Evolutionary conservation across 2,113 vertebrate genomes (phyloP), one percentile per base, ranked within the genome.

Genomic region (Pseudorectes ferrugineus): DNA sequence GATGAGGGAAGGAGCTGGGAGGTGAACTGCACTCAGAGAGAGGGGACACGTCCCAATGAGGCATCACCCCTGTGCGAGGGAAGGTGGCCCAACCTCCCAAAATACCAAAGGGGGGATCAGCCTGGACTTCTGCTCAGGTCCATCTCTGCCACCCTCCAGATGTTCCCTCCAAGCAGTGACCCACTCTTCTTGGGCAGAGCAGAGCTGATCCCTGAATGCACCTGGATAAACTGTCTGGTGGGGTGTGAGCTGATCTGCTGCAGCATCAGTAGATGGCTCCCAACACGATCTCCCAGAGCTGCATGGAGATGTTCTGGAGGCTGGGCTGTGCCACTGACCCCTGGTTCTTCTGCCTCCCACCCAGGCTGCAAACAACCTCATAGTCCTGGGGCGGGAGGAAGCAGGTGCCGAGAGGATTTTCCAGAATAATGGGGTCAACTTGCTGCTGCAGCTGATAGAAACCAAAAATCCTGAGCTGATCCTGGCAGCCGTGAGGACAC

Each of bases 321-420:
- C 62, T 65, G 72, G 21, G 62, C 46, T 1, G 10, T 54, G 36
- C 58, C 5, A 2, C 62, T 82, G 31, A 87, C 9, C 33, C 15
- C 28, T 11, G 9, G 5, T 66, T 89, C 81, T 31, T 48, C 31
- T 94, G 42, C 46, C 38, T 86, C 45, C 77, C 65, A n/a, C 52
- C 68, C 42, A 99, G 99, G 99, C 99, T 45, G 99, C 98, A 57
- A 99, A 99, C 98, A 99, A 99, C 94, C 98, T 99, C 82, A 99
- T 99, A 33, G 99, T 99, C 65, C 96, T 99, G 43, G 98, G 99
- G 11, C 97, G 99, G 76, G 99, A 99, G 66, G 99, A 99, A 36
- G 99, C 99, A 0, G 99, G 99, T 51, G 98, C 99, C 0, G 99
- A 99, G 95, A 98, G 98, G 96, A 99, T 99, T 94, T 99, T 99